These are phyloP conservation scores for Hoplodrina ambigua DNA, from an alignment of 2,888 invertebrate genomes.

Conservation along the genomic window DNA sequence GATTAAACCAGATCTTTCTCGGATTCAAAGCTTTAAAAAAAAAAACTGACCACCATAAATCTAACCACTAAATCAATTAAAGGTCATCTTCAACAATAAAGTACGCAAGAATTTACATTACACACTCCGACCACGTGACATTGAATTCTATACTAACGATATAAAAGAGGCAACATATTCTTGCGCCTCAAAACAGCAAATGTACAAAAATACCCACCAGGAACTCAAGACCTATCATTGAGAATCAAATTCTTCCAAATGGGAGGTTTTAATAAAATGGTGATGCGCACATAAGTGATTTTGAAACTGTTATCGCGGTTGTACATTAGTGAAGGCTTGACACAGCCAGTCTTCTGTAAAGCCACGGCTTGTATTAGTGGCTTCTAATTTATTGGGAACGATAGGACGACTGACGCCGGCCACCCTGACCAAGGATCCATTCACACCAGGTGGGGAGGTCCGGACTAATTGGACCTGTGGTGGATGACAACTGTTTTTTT, in stretches of 20 bases:
- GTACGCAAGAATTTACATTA: constrained; percentile 83
- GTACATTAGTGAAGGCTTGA: constrained; percentile 89
- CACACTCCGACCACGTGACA: constrained; percentile 80
- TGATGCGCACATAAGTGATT: constrained; percentile 80
- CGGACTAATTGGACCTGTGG: constrained; percentile 63
- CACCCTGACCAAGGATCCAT: constrained; percentile 88
- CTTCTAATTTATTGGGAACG: constrained; percentile 89
- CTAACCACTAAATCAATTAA: constrained; percentile 82
- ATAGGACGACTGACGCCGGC: constrained; percentile 89
- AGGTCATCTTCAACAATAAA: constrained; percentile 81
- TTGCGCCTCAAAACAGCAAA: constrained; percentile 79
- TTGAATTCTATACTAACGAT: constrained; percentile 83
- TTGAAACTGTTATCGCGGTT: constrained; percentile 87
- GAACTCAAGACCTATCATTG: constrained; percentile 53
- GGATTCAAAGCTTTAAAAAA: constrained; percentile 20
- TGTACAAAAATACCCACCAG: constrained; percentile 64
- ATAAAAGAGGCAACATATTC: constrained; percentile 82
- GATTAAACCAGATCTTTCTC: constrained; percentile 34
- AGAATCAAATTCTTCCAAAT: neutral
- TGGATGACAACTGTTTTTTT: constrained; percentile 50
- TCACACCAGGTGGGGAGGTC: constrained; percentile 80
- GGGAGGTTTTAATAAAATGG: constrained; percentile 71
- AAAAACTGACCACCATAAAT: constrained; percentile 75
- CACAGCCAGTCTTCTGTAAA: constrained; percentile 89
- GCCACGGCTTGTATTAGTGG: constrained; percentile 88